phyloP scores from a whole-genome alignment of 2,888 invertebrate species.

The Gnatocerus cornutus region DNA sequence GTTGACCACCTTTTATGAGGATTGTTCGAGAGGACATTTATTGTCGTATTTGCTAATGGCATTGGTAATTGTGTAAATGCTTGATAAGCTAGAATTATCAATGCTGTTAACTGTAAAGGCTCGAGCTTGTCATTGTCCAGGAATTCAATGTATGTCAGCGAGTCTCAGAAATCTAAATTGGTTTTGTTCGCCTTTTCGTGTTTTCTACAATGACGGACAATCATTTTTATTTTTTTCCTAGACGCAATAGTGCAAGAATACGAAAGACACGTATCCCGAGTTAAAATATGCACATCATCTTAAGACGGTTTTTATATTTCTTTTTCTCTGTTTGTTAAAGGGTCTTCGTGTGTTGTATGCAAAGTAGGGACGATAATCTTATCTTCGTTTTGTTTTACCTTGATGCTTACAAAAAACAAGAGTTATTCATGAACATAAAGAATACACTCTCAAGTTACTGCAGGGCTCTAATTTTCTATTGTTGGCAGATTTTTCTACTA shows the following conservation, averaged over 20 bases:
- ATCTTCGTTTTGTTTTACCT: conserved; percentile 9
- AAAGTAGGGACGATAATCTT: conserved; percentile 18
- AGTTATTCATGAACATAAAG: too few species aligned
- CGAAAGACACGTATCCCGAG: background rate
- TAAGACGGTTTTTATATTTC: conserved; percentile 14
- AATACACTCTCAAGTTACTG: too few species aligned
- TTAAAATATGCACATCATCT: conserved; percentile 27
- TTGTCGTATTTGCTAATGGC: conserved; percentile 5
- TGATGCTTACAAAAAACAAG: conserved; percentile 2
- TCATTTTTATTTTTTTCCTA: too few species aligned
- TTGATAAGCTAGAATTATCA: background rate
- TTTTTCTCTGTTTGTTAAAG: conserved; percentile 11
- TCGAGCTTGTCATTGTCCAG: background rate
- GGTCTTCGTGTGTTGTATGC: conserved; percentile 17
- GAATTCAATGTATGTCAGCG: too few species aligned
- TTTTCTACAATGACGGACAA: too few species aligned
- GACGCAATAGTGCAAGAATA: too few species aligned
- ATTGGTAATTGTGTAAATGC: background rate
- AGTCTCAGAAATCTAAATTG: too few species aligned
- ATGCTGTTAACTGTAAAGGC: background rate
- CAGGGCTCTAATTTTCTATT: too few species aligned
- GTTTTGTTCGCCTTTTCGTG: too few species aligned
- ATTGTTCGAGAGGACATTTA: conserved; percentile 19
- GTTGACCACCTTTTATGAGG: conserved; percentile 23
- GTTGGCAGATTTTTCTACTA: background rate